Conservation (phyloP, 2,113 vertebrate species). For the Motacilla alba region DNA sequence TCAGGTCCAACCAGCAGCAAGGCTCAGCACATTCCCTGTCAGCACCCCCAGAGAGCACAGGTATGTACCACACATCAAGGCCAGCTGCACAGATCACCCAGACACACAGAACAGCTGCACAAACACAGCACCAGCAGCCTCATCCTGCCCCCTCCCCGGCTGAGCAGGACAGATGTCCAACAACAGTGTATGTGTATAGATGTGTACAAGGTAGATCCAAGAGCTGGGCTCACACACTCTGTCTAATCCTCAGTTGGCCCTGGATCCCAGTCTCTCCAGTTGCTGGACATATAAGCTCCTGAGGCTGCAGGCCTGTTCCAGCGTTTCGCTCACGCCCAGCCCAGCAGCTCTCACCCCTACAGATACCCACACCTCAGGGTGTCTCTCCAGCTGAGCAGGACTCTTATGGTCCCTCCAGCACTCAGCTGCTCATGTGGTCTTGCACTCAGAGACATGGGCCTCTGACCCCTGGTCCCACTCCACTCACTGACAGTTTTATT, state of each 20-base stretch:
- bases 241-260: not conserved
- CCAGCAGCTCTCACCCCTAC: not conserved
- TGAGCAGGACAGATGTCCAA: not conserved
- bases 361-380: not conserved
- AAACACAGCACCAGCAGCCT: not conserved
- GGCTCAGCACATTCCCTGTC: not conserved
- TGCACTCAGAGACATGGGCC: not conserved
- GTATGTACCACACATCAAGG: rapidly evolving
- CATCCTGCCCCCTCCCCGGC: not conserved
- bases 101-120: not conserved
- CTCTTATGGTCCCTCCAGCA: not conserved
- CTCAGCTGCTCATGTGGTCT: not conserved
- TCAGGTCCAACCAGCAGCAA: not conserved
- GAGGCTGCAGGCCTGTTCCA: not conserved
- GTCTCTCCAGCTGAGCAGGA: rapidly evolving
- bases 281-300: not conserved
- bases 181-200: no score
- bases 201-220: not conserved
- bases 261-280: not conserved
- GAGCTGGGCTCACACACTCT: not conserved
- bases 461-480: not conserved
- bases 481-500: not conserved
- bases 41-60: not conserved
- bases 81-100: not conserved
- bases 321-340: not conserved